A percentile compares a stretch with the other conserved stretches of the same genome.
These are phyloP conservation scores for Cydia amplana DNA, from an alignment of 1,140 invertebrate genomes.

Conservation along the genomic window DNA sequence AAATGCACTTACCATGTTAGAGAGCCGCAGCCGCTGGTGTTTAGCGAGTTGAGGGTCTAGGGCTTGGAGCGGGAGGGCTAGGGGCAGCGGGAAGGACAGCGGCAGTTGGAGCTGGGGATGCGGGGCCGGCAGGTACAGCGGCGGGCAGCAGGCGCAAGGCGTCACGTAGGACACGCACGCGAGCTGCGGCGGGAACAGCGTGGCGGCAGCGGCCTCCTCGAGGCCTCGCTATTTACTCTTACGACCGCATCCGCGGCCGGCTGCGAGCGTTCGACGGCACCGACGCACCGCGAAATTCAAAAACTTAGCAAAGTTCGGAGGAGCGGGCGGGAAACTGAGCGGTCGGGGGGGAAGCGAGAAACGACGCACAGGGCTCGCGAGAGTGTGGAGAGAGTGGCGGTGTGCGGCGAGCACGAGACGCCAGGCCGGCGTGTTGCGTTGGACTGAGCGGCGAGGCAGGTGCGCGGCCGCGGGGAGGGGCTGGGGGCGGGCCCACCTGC, in stretches of 20 bases:
- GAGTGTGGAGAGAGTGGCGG: slow-evolving; percentile 72
- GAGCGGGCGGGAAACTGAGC: slow-evolving; percentile 69
- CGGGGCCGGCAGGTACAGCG: slow-evolving; percentile 60
- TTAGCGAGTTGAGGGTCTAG: slow-evolving; percentile 73
- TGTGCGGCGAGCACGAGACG: slow-evolving; percentile 76
- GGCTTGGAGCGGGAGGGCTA: slow-evolving; percentile 68
- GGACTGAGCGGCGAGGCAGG: slow-evolving; percentile 74
- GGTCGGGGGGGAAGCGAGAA: slow-evolving; percentile 68
- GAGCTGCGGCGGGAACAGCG: slow-evolving; percentile 77
- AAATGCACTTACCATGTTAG: slow-evolving; percentile 78
- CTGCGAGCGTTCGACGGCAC: slow-evolving; percentile 63
- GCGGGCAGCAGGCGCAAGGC: slow-evolving; percentile 74
- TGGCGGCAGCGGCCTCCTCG: slow-evolving; percentile 75
- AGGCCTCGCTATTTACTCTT: slow-evolving; percentile 71
- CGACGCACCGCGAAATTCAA: slow-evolving; percentile 58
- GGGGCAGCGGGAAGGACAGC: slow-evolving; percentile 66
- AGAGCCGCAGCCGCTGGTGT: slow-evolving; percentile 78
- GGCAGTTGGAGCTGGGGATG: slow-evolving; percentile 66
- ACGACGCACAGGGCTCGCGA: slow-evolving; percentile 71
- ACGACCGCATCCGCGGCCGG: slow-evolving; percentile 76
- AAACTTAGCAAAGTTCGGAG: slow-evolving; percentile 60
- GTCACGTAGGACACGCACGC: slow-evolving; percentile 76
- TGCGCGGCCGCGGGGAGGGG: slow-evolving; percentile 66
- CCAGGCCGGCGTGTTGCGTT: slow-evolving; percentile 75
- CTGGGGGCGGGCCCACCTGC: slow-evolving; percentile 74